Conservation (phyloP, 1,140 invertebrate genomes). For the Rhagoletis zephyria region DNA sequence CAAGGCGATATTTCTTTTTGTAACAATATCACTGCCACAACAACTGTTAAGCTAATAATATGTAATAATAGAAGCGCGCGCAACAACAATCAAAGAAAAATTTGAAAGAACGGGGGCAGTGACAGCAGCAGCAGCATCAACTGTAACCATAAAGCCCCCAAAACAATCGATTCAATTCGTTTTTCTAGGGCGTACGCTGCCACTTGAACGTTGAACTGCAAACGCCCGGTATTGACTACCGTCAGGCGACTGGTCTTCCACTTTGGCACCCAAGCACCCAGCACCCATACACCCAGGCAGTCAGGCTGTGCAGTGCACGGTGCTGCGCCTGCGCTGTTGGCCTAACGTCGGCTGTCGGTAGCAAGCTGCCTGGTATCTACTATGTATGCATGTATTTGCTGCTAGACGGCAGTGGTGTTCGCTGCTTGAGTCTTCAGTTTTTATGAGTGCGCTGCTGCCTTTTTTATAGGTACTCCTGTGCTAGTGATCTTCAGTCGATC, state of each 20-base stretch:
- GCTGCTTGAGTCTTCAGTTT: background rate
- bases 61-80: slow-evolving; percentile 6
- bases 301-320: background rate
- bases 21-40: slow-evolving; percentile 33
- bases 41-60: slow-evolving; percentile 35
- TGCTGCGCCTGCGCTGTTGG: background rate
- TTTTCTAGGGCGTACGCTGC: slow-evolving; percentile 62
- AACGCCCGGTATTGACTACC: slow-evolving; percentile 73
- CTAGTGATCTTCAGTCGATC: slow-evolving; percentile 12
- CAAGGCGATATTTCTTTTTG: slow-evolving; percentile 26
- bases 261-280: slow-evolving; percentile 34
- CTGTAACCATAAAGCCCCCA: slow-evolving; percentile 54
- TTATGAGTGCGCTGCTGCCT: background rate
- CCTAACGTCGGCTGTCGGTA: slow-evolving; percentile 40
- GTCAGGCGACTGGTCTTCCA: slow-evolving; percentile 60
- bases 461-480: background rate
- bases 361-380: slow-evolving; percentile 28
- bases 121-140: background rate
- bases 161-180: slow-evolving; percentile 73
- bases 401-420: slow-evolving; percentile 11
- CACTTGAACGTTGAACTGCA: slow-evolving; percentile 74
- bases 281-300: background rate
- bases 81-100: background rate
- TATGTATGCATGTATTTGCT: background rate
- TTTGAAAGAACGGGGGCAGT: background rate